Evolutionary conservation across 2,113 vertebrate genomes (phyloP), one percentile per base, ranked within the genome.

Genomic region (Amazona vittata): DNA sequence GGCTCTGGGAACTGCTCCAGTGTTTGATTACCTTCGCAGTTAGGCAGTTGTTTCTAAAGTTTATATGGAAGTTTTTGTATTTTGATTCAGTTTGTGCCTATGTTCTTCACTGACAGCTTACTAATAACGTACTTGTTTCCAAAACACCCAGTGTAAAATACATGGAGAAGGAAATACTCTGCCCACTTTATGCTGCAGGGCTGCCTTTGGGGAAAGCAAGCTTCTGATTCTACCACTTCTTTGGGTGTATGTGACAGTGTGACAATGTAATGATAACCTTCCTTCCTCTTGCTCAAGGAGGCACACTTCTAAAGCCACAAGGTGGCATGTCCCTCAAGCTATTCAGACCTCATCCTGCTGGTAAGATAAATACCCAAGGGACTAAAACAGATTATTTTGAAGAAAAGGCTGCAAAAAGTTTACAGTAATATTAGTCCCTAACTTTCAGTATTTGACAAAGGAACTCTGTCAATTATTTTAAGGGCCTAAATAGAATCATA

Each of bases 301-400:
- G 41, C 55, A 65, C 29, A 6, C 37, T 62, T 49, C 59, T 63
- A 77, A 83, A 82, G 83, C 93, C 94, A 96, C 91, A 91, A 96
- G 95, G 77, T 89, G 93, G 89, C 83, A 89, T 14, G 35, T 79
- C 78, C 73, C 52, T 93, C 93, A 71, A 93, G 33, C 74, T 47
- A 17, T 78, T 71, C 35, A 60, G 39, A 50, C 9, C 16, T 81
- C 39, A 31, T 68, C 16, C 28, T 71, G 17, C 12, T 78, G 26
- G 15, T n/a, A 65, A 64, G 60, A 44, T 33, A 33, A 60, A 39
- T 14, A 8, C 3, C 1, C 55, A 50, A 79, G 14, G 20, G 39
- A 47, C 15, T 39, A 2, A 11, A 67, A 24, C 0, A 4, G 29
- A 39, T 39, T 68, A 19, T 60, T 81, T 44, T 49, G 24, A 62